Evolutionary conservation across 2,888 invertebrate species (phyloP).

Genomic region (Sthenelais limicola): DNA sequence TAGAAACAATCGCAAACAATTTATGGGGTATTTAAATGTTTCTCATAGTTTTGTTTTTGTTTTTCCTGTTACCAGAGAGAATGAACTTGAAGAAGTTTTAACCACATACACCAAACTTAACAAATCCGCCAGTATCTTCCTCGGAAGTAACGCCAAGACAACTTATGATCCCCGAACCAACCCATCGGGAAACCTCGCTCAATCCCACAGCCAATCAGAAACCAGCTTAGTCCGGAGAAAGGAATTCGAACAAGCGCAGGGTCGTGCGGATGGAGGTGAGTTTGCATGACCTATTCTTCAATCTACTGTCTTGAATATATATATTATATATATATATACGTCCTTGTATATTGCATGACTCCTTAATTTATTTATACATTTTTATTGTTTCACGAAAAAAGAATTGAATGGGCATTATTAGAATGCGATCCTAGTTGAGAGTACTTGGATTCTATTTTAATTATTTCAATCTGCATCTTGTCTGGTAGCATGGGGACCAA

Average conservation of each 20-base stretch:
- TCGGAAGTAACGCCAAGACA: constrained; percentile 60
- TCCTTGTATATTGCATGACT: too few species aligned
- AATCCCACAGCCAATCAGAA: constrained; percentile 39
- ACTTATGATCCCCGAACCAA: constrained; percentile 12
- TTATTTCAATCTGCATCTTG: too few species aligned
- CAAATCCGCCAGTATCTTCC: constrained; percentile 71
- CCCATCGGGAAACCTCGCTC: neutral
- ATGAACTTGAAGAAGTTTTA: constrained; percentile 70
- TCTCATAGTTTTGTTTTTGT: constrained; percentile 6
- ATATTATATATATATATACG: too few species aligned
- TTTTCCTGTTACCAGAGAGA: constrained; percentile 60
- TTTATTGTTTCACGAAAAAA: too few species aligned
- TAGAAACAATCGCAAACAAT: neutral
- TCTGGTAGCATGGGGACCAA: too few species aligned
- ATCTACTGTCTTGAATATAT: too few species aligned
- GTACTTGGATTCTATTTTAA: too few species aligned
- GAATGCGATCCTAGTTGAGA: too few species aligned
- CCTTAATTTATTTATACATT: too few species aligned
- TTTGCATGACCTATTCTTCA: neutral
- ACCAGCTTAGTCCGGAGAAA: constrained; percentile 27
- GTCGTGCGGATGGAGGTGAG: constrained; percentile 24
- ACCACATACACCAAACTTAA: constrained; percentile 72
- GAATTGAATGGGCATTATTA: too few species aligned
- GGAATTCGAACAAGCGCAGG: constrained; percentile 22
- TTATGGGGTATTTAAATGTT: neutral